Evolutionary conservation across 2,797 vertebrate species (phyloP).

Genomic region (Cygnus olor): DNA sequence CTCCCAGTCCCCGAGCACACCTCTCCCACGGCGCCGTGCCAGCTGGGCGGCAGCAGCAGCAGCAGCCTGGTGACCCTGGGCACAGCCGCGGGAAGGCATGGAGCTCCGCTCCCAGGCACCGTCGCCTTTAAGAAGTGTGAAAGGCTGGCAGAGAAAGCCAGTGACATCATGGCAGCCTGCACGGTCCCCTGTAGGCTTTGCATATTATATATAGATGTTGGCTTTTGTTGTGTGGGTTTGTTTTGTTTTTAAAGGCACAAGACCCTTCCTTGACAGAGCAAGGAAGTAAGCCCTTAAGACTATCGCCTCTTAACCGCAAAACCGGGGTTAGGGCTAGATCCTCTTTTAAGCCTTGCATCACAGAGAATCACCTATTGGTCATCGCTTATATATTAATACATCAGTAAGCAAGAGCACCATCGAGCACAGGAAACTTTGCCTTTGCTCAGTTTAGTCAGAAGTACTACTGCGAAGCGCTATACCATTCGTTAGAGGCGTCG

Average conservation of each 20-base stretch:
- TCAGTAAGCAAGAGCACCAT: neutral
- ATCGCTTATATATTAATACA: neutral
- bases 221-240: slow-evolving; percentile 29
- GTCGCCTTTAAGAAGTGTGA: slow-evolving; percentile 14
- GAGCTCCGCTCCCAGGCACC: neutral
- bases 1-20: neutral
- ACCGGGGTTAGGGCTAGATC: neutral
- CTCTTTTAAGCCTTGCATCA: neutral
- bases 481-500: neutral
- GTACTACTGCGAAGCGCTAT: neutral
- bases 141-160: slow-evolving; percentile 58
- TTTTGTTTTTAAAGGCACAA: slow-evolving; percentile 36
- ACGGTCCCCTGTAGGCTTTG: slow-evolving; percentile 21
- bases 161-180: slow-evolving; percentile 59
- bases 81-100: neutral
- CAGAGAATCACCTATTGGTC: neutral
- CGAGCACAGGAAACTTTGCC: neutral
- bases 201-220: slow-evolving; percentile 30
- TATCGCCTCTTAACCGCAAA: neutral
- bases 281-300: neutral
- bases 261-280: neutral
- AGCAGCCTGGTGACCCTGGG: neutral
- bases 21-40: neutral
- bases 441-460: neutral
- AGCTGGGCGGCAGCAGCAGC: neutral